These are phyloP conservation scores for Eledona agricola DNA, from an alignment of 2,888 invertebrate genomes.

Conservation along the genomic window DNA sequence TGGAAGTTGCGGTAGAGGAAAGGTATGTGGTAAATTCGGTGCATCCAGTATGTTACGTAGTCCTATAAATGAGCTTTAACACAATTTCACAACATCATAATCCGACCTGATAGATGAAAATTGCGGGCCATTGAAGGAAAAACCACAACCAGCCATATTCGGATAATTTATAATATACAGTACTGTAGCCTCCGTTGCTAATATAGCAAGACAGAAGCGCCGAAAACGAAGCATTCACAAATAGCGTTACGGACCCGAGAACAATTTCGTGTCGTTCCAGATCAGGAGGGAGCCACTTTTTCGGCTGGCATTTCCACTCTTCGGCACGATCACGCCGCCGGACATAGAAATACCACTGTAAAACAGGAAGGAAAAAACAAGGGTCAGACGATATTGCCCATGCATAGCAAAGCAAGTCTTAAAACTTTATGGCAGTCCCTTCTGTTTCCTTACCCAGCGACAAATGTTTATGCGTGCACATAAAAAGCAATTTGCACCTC, in stretches of 20 bases:
- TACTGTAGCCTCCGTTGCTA: conserved; percentile 72
- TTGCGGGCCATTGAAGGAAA: conserved; percentile 69
- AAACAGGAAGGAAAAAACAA: conserved; percentile 26
- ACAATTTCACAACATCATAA: conserved; percentile 4
- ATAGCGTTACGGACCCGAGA: conserved; percentile 68
- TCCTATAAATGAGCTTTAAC: conserved; percentile 60
- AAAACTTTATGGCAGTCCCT: conserved; percentile 48
- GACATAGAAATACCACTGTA: conserved; percentile 78
- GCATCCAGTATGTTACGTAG: conserved; percentile 73
- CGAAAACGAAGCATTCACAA: conserved; percentile 67
- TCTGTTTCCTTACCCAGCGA: conserved; percentile 41
- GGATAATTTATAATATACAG: conserved; percentile 69
- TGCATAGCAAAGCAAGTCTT: conserved; percentile 44
- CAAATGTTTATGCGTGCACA: conserved; percentile 52
- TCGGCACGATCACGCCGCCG: conserved; percentile 68
- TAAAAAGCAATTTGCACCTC: conserved; percentile 53
- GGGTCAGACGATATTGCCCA: conserved; percentile 35
- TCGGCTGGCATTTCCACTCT: conserved; percentile 80
- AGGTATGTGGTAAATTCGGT: conserved; percentile 74
- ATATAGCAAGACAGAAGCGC: conserved; percentile 73
- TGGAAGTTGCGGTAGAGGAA: conserved; percentile 76
- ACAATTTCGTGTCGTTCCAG: conserved; percentile 75
- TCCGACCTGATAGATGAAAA: conserved; percentile 70
- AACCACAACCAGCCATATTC: conserved; percentile 75
- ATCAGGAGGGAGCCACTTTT: conserved; percentile 72